Conservation (phyloP, 2,797 vertebrate genomes). For the Octomys mimax region DNA sequence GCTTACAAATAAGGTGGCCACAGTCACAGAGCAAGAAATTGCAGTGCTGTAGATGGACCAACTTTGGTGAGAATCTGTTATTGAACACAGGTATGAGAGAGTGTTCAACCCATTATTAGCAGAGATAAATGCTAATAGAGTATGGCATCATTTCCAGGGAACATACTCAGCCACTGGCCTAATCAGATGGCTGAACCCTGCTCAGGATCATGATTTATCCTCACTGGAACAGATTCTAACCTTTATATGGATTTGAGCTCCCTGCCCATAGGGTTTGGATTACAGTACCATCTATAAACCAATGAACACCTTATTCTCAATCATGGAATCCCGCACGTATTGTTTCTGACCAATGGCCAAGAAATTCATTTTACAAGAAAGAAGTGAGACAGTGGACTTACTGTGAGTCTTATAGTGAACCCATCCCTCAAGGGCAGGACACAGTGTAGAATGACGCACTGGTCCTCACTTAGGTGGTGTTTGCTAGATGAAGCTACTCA, state of each 20-base stretch:
- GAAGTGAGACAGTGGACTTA: background rate
- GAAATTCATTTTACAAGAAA: constrained; percentile 16
- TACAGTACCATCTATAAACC: background rate
- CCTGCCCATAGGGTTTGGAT: background rate
- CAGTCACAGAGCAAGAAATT: background rate
- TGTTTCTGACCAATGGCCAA: constrained; percentile 26
- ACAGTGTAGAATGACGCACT: background rate
- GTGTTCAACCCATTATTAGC: background rate
- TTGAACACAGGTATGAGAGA: background rate
- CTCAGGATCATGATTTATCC: background rate
- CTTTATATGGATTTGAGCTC: background rate
- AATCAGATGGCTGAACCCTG: background rate
- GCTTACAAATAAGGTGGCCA: background rate
- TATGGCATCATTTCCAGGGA: background rate
- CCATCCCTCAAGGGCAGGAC: background rate
- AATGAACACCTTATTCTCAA: background rate
- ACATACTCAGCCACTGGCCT: background rate
- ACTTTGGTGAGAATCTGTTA: background rate
- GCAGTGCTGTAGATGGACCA: background rate
- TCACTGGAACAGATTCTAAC: background rate
- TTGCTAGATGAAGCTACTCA: background rate
- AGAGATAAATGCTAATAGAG: background rate
- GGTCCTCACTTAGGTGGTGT: background rate
- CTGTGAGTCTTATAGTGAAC: background rate
- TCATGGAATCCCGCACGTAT: background rate